These are phyloP conservation scores for Peromyscus aztecus DNA, from an alignment of 2,797 vertebrate genomes.

Conservation along the genomic window DNA sequence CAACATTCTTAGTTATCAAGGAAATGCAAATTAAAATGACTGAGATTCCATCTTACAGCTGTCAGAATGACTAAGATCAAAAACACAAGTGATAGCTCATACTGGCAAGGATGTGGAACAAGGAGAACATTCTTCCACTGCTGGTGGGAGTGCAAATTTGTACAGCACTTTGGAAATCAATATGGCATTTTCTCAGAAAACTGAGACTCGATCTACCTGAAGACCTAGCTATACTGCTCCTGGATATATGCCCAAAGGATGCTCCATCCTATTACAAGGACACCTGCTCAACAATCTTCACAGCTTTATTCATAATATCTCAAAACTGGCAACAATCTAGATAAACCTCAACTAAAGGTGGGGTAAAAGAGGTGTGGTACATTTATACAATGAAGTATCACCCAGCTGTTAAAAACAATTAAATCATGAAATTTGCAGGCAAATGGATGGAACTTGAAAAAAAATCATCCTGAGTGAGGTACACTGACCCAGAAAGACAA, in stretches of 20 bases:
- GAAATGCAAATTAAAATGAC: neutral
- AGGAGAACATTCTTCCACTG: neutral
- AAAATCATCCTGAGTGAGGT: neutral
- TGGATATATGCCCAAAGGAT: neutral
- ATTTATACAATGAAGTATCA: neutral
- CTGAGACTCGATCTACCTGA: neutral
- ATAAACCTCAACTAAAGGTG: neutral
- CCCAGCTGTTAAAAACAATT: neutral
- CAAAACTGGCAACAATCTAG: neutral
- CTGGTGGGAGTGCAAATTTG: neutral
- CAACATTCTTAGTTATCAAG: neutral
- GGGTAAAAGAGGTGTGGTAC: neutral
- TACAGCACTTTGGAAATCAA: neutral
- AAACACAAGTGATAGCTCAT: neutral
- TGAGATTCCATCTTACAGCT: neutral
- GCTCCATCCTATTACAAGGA: neutral
- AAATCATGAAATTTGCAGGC: neutral
- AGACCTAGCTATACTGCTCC: neutral
- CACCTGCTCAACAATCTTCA: neutral
- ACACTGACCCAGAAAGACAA: neutral
- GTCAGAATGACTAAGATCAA: neutral
- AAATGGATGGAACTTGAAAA: neutral
- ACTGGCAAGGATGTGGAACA: neutral
- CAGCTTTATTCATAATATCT: neutral
- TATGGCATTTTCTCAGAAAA: neutral